Percentiles rank a stretch among this genome's conserved stretches.
phyloP scores from a whole-genome alignment of 1,140 invertebrate genomes.

The Atta texana region DNA sequence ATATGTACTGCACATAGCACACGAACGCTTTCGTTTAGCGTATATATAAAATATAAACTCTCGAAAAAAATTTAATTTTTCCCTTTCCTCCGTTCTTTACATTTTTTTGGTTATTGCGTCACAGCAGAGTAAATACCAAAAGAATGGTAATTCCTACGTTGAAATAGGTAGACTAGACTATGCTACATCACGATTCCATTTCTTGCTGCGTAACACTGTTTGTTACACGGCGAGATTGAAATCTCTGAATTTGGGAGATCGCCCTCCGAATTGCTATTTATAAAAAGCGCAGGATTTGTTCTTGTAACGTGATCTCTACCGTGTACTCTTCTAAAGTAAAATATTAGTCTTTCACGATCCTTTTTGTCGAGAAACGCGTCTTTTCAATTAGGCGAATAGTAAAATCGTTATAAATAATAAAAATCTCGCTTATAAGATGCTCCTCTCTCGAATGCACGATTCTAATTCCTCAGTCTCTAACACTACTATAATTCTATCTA shows the following conservation, averaged over 20 bases:
- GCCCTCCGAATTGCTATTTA: background rate
- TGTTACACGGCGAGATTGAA: conserved; percentile 54
- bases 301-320: background rate
- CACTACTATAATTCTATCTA: conserved; percentile 33
- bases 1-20: conserved; percentile 48
- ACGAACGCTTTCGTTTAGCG: conserved; percentile 51
- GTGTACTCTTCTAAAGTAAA: conserved; percentile 21
- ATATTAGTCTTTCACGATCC: conserved; percentile 45
- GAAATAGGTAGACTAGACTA: conserved; percentile 77
- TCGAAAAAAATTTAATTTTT: conserved; percentile 52
- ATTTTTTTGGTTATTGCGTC: conserved; percentile 74
- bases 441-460: background rate
- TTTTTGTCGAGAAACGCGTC: background rate
- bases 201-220: conserved; percentile 25
- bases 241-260: background rate
- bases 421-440: conserved; percentile 11
- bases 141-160: conserved; percentile 68
- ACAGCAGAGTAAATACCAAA: conserved; percentile 73
- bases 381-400: background rate
- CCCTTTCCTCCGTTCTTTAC: conserved; percentile 28
- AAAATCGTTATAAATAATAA: conserved; percentile 25
- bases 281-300: conserved; percentile 20
- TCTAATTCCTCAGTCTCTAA: conserved; percentile 36
- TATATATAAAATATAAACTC: conserved; percentile 79
- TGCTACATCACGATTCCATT: conserved; percentile 74